Evolutionary conservation across 1,140 invertebrate species (phyloP).

Genomic region (Dreissena rostriformis): DNA sequence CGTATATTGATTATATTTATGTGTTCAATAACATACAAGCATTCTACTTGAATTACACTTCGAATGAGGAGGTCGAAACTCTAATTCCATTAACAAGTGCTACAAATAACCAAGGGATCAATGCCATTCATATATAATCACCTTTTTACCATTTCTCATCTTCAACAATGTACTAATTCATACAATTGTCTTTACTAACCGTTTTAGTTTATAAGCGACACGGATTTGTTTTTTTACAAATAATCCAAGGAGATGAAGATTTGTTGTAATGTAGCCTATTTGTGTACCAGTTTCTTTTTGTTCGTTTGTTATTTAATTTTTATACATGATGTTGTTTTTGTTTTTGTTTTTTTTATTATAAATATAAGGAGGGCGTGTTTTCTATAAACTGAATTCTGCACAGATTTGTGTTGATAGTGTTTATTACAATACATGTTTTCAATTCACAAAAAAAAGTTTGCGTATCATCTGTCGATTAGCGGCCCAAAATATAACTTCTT

Average conservation of each 20-base stretch:
- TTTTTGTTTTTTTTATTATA: no score
- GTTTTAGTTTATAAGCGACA: constrained; percentile 34
- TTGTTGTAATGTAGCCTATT: neutral
- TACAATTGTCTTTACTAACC: neutral
- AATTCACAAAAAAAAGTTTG: no score
- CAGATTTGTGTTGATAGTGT: no score
- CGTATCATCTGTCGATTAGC: no score
- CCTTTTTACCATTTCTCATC: no score
- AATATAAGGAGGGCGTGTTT: no score
- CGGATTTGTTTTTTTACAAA: constrained; percentile 15
- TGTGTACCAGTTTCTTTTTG: neutral
- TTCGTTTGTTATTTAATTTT: neutral
- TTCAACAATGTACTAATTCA: no score
- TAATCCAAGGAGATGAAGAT: constrained; percentile 22
- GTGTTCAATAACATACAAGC: neutral
- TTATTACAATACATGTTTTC: no score
- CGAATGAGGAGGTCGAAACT: neutral
- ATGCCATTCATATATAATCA: constrained; percentile 3
- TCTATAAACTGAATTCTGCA: no score
- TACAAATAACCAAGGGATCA: constrained; percentile 43
- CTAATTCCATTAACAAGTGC: constrained; percentile 45
- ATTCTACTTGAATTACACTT: neutral
- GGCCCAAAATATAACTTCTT: no score
- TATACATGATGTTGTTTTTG: no score
- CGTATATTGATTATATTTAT: neutral